Evolutionary conservation across 37 sponge, comb jelly and placozoan genomes (phyloP), one percentile per base, ranked within the genome.

Genomic region (Haliclona indistincta): DNA sequence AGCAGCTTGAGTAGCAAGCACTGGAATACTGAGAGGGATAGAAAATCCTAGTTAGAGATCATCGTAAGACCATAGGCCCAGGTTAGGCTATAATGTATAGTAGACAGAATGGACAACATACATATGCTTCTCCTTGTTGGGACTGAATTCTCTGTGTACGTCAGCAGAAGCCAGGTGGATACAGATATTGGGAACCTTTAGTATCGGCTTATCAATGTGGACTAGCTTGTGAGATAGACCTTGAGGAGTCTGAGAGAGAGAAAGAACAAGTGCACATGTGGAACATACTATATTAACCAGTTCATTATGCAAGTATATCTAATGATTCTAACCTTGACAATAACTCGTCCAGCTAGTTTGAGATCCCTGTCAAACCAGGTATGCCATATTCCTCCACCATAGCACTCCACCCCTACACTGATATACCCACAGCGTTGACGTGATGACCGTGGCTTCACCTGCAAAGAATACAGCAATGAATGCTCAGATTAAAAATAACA

Each of bases 331-430:
- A 87, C 95, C 85, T 80, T 87, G 42, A 44, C 22, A 17, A 95
- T 76, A 28, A 88, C 95, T 43, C 91, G 64, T 26, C 98, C 98
- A 60, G 98, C 98, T 36, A 97, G 30, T 55, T 86, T 97, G 25
- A 97, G 80, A 52, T 97, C 98, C 25, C 98, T 71, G 74, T 97
- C 98, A 75, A 97, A 94, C 98, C 98, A 97, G 44, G 98, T 89
- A 63, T 91, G 84, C 98, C 98, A 97, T 23, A 97, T 91, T 0
- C 98, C 98, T 5, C 98, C 98, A 17, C 98, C 98, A 70, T 97
- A 97, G 42, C 74, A 70, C 76, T 94, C 81, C 56, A 93, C 86
- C 2, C 92, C 89, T 10, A 95, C 84, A 13, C 56, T 56, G 38
- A 86, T 20, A 80, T 95, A 91, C 26, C 93, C 93, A 17, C 39